phyloP scores from a whole-genome alignment of 2,113 vertebrate species.

The Anser cygnoides region DNA sequence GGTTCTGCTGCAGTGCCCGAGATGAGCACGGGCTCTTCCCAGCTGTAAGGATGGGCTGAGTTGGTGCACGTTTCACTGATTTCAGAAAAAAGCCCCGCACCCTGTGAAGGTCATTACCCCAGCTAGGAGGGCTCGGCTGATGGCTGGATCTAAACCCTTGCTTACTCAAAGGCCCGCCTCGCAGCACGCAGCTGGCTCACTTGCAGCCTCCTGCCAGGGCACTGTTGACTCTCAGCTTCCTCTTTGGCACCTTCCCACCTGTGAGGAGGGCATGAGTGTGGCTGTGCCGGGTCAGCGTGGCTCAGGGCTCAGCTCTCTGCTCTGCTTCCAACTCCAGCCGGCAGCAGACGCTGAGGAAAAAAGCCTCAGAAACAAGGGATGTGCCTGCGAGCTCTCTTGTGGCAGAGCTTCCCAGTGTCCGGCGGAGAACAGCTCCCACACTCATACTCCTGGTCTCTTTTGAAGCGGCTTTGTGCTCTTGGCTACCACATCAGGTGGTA shows the following conservation, averaged over 20 bases:
- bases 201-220: neutral
- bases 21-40: rapidly evolving
- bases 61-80: neutral
- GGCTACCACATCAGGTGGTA: constrained; percentile 19
- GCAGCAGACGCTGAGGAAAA: neutral
- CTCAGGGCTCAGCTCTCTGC: neutral
- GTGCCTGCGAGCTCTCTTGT: neutral
- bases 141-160: neutral
- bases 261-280: rapidly evolving
- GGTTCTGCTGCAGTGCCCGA: neutral
- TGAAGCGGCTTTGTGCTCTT: constrained; percentile 38
- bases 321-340: neutral
- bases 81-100: neutral
- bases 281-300: neutral
- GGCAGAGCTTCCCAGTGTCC: neutral
- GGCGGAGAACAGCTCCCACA: neutral
- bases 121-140: neutral
- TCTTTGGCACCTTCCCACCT: neutral
- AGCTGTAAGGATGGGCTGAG: neutral
- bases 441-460: neutral
- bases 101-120: neutral
- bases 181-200: rapidly evolving
- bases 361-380: neutral
- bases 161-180: neutral
- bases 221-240: neutral